phyloP scores from a whole-genome alignment of 2,888 invertebrate genomes.

The Erynnis tages region DNA sequence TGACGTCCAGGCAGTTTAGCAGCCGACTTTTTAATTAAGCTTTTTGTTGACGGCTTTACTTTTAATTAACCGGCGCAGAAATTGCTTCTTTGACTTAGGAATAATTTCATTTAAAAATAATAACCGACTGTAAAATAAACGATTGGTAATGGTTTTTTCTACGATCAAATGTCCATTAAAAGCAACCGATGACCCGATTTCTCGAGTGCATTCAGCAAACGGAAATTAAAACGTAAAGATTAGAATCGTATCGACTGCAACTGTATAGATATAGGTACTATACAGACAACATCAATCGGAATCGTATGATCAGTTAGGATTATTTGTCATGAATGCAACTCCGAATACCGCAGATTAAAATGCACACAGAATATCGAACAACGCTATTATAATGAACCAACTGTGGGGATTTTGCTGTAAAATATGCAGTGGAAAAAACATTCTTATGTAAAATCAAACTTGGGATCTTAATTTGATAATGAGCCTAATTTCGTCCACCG shows the following conservation, averaged over 20 bases:
- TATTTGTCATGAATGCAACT: slow-evolving; percentile 30
- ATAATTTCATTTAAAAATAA: no score
- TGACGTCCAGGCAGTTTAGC: no score
- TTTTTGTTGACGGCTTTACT: no score
- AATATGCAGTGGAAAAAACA: slow-evolving; percentile 38
- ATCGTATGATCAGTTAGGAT: slow-evolving; percentile 12
- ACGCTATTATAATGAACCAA: slow-evolving; percentile 35
- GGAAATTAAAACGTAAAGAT: slow-evolving; percentile 45
- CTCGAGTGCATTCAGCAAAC: slow-evolving; percentile 36
- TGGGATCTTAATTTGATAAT: slow-evolving; percentile 46
- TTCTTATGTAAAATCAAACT: slow-evolving; percentile 44
- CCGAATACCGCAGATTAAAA: slow-evolving; percentile 42
- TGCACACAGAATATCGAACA: slow-evolving; percentile 33
- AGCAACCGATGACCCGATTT: slow-evolving; percentile 41
- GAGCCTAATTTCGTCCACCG: slow-evolving; percentile 39
- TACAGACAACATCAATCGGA: slow-evolving; percentile 29
- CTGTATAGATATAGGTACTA: slow-evolving; percentile 34
- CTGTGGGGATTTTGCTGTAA: slow-evolving; percentile 36
- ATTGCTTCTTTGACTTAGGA: no score
- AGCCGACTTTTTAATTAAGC: no score
- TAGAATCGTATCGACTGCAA: slow-evolving; percentile 40
- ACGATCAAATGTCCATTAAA: slow-evolving; percentile 35
- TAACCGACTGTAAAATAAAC: no score
- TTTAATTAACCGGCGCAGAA: no score
- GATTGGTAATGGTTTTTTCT: no score